Evolutionary conservation across 2,797 vertebrate genomes (phyloP), one percentile per base, ranked within the genome.

Genomic region (Meda fulgida): DNA sequence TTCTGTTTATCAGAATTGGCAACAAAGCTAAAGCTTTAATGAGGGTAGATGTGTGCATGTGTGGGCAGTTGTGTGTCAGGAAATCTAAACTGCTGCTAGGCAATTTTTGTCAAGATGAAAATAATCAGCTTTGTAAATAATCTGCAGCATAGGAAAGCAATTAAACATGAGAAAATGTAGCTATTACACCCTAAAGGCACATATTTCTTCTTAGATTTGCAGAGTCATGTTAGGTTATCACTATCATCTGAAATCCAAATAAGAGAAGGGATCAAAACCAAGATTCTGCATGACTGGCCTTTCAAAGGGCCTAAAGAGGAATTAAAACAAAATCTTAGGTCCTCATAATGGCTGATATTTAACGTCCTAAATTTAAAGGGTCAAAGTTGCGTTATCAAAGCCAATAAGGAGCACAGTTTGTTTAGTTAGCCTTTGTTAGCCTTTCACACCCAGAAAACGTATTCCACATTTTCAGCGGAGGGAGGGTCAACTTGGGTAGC

Each of bases 51-150:
- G 34, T 77, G 38, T 58, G 14, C 63, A 46, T 77, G 73, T 82
- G 53, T 58, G 70, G 38, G 31, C 63, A 51, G 69, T 82, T 83
- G 46, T 55, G 75, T 65, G 51, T 70, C 43, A 58, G 63, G 69
- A 73, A 63, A 72, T 60, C 55, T 58, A 70, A 53, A 81, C 38
- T 31, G 75, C 70, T 69, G 19, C 48, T 3, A 75, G 80, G 80
- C 67, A 85, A 36, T 70, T 85, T 79, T n/a, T 72, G 80, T 87
- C 84, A 88, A 78, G 29, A 40, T 83, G 51, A 85, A 75, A 75
- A 75, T 53, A 48, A 75, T 75, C 72, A 53, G 10, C 78, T 85
- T 83, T 75, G 76, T 88, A 80, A 85, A 85, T 76, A 85, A 48
- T 70, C 66, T 66, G 43, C 11, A 23, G 77, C n/a, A 55, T 9